These are phyloP conservation scores for Formica selysi DNA, from an alignment of 1,140 invertebrate species.

Conservation along the genomic window DNA sequence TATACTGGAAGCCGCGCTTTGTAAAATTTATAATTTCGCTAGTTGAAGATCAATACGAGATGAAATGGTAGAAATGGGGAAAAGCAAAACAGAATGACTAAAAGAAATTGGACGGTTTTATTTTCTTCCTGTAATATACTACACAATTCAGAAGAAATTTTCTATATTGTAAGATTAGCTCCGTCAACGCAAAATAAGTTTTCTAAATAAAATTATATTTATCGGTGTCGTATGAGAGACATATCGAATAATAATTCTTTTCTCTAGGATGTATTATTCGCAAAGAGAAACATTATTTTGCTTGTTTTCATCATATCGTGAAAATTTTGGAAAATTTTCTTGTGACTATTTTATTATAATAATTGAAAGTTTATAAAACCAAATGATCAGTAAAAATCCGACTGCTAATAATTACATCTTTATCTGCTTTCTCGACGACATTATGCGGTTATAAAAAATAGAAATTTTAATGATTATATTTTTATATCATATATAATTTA, in stretches of 20 bases:
- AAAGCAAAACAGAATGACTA: neutral
- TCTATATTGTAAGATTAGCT: neutral
- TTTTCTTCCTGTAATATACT: neutral
- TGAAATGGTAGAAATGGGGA: neutral
- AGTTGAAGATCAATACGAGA: conserved; percentile 2
- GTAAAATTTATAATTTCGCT: conserved; percentile 11
- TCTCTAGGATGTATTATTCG: too few species aligned
- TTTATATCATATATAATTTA: too few species aligned
- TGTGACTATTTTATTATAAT: neutral
- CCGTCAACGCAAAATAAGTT: neutral
- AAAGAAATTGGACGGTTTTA: neutral
- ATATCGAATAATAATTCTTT: too few species aligned
- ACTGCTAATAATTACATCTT: neutral
- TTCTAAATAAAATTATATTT: neutral
- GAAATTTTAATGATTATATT: neutral
- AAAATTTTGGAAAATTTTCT: too few species aligned
- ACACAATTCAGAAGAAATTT: neutral
- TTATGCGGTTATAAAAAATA: neutral
- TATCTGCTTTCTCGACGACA: neutral
- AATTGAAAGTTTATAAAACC: too few species aligned
- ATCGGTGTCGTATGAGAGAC: neutral
- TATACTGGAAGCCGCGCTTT: conserved; percentile 1
- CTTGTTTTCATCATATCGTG: neutral
- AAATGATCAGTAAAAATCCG: too few species aligned
- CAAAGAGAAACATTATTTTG: too few species aligned